These are phyloP conservation scores for Sinocyclocheilus anophthalmus DNA, from an alignment of 2,113 vertebrate genomes.

Conservation along the genomic window DNA sequence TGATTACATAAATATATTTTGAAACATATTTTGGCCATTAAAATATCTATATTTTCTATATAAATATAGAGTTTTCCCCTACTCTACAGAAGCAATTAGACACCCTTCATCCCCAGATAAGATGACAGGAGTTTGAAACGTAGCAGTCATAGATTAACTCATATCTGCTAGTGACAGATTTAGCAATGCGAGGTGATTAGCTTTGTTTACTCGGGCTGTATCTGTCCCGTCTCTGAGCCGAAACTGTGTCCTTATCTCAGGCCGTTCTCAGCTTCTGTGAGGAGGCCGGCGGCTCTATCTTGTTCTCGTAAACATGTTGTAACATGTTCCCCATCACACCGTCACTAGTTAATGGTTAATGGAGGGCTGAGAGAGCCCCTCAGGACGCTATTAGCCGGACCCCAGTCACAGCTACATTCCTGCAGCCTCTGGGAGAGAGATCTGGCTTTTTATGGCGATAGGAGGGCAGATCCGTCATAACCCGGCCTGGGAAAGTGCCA, in stretches of 20 bases:
- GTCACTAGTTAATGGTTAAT: constrained; percentile 54
- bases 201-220: constrained; percentile 43
- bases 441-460: constrained; percentile 14
- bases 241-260: constrained; percentile 44
- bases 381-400: constrained; percentile 42
- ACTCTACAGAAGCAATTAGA: neutral
- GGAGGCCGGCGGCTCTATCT: constrained; percentile 38
- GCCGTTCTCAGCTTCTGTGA: constrained; percentile 49
- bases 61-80: neutral
- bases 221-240: constrained; percentile 20
- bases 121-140: constrained; percentile 34
- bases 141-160: constrained; percentile 3
- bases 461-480: constrained; percentile 30
- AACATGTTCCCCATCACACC: constrained; percentile 48
- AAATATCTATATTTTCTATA: neutral
- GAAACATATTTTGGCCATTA: neutral
- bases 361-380: constrained; percentile 48
- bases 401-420: constrained; percentile 18
- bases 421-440: constrained; percentile 30
- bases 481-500: constrained; percentile 15
- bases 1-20: neutral
- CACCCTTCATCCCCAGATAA: constrained; percentile 28
- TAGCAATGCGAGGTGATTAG: constrained; percentile 46
- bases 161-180: constrained; percentile 43
- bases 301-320: constrained; percentile 48